Base-by-base conservation (phyloP, 2,888 invertebrate species). In the Enoplolaimus lenunculus region DNA sequence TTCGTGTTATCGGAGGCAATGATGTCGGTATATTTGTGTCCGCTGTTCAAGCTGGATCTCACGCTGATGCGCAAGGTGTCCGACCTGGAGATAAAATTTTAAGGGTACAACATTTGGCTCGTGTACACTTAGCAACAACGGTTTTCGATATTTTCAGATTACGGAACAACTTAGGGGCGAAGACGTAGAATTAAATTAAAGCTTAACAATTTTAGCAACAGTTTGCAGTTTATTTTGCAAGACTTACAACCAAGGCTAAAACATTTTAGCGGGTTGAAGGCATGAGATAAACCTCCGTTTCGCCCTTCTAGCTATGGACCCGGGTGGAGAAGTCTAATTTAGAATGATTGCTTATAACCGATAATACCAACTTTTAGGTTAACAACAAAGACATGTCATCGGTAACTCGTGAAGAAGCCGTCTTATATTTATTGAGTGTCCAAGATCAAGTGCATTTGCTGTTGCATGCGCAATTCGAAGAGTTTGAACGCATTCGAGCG, bases 11-110 rank as follows among this genome's bases (percentile, higher is more conserved):
- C 1, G 97, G 98, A n/a, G 98, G 98, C 31, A 98, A 98, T 82
- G 89, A 93, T 78, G 93, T 92, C 0, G 98, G 98, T 0, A 95
- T 98, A 77, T 98, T 95, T 83, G 95, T 98, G 62, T 94, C 94
- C 0, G 95, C 95, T 0, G 95, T 98, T 0, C 95, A 97, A 80
- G 91, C 93, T 0, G 91, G 92, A 60, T 93, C 93, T 77, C 94
- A 93, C 0, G 97, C 97, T 0, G 92, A 93, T 0, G 82, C 90
- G 68, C 93, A 97, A 82, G 97, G 97, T 0, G 84, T 98, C 21
- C 90, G 91, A 78, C 93, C 94, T 0, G 95, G 94, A 71, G 97
- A 97, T 81, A 93, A 94, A 81, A 93, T 95, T 35, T 67, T 70
- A 30, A 28, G 70, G 31, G 70, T 70, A 45, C 7, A 64, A 3